Conservation (phyloP, 1,140 invertebrate genomes). For the honey bee (Apis mellifera) region DNA sequence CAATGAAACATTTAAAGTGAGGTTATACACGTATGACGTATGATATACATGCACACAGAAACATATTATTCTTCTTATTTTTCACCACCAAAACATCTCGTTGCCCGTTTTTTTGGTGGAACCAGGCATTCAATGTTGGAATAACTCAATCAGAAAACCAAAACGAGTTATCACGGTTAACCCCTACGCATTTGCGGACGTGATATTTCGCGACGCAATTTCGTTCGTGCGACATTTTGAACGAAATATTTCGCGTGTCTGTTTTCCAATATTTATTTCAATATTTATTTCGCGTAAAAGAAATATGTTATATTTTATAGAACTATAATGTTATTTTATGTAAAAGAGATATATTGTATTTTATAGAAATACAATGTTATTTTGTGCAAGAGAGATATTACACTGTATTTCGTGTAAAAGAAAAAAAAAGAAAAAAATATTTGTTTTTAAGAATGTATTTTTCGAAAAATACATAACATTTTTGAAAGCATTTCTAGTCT, state of each 20-base stretch:
- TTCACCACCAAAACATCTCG: not conserved
- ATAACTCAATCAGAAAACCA: conserved; percentile 53
- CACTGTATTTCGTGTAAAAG: too few relatives aligned
- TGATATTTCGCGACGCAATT: not conserved
- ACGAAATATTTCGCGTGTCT: not conserved
- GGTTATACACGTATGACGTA: not conserved
- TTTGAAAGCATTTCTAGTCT: too few relatives aligned
- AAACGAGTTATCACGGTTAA: conserved; percentile 58
- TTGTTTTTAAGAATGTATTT: too few relatives aligned
- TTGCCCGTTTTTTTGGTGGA: not conserved
- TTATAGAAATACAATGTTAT: too few relatives aligned
- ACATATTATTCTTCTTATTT: not conserved
- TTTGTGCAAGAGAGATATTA: too few relatives aligned
- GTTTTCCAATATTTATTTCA: not conserved
- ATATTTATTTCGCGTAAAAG: not conserved
- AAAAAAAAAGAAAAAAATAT: too few relatives aligned
- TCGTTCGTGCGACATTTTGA: not conserved
- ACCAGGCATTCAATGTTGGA: conserved; percentile 36
- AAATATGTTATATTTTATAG: not conserved
- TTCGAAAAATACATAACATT: too few relatives aligned
- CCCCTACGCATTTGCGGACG: not conserved
- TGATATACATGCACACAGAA: too few relatives aligned
- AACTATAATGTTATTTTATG: too few relatives aligned
- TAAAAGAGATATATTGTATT: too few relatives aligned
- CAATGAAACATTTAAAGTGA: not conserved